Conservation (phyloP, 2,113 vertebrate genomes). For the Oreochromis aureus region DNA sequence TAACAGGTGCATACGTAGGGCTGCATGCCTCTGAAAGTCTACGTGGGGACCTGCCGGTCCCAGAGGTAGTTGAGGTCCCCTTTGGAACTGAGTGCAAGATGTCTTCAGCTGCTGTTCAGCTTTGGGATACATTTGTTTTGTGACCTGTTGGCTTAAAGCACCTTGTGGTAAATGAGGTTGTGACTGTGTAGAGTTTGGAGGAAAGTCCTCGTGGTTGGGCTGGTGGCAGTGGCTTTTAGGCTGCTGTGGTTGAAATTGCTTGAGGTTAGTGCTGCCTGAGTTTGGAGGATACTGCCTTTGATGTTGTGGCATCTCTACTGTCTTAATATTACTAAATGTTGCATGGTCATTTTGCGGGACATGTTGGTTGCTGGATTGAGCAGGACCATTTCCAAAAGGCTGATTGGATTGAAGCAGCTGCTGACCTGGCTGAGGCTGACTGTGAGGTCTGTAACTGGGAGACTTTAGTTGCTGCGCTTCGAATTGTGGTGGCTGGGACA, state of each 20-base stretch:
- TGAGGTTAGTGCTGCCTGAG: constrained; percentile 68
- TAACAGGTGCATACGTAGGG: constrained; percentile 84
- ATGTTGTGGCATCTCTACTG: constrained; percentile 67
- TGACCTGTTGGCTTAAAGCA: constrained; percentile 43
- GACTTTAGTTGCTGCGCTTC: constrained; percentile 69
- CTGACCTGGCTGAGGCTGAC: constrained; percentile 67
- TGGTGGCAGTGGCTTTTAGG: constrained; percentile 67
- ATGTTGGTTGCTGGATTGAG: constrained; percentile 60
- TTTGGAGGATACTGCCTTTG: constrained; percentile 71
- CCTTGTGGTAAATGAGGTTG: constrained; percentile 63
- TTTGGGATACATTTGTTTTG: constrained; percentile 62
- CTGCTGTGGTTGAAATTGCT: constrained; percentile 71
- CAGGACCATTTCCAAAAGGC: constrained; percentile 50
- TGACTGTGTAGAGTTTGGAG: constrained; percentile 66
- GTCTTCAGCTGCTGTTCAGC: constrained; percentile 56
- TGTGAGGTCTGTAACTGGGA: constrained; percentile 63
- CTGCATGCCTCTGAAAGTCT: constrained; percentile 84
- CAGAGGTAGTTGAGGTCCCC: constrained; percentile 67
- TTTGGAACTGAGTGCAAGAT: constrained; percentile 60
- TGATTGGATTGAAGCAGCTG: constrained; percentile 50
- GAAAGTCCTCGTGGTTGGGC: constrained; percentile 49
- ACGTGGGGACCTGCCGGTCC: constrained; percentile 55
- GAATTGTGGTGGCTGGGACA: constrained; percentile 65
- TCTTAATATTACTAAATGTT: constrained; percentile 58
- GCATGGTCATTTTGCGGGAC: constrained; percentile 60